A percentile compares a stretch with the other conserved stretches of the same genome.
phyloP scores from a whole-genome alignment of 1,140 invertebrate genomes.

The Zaprionus kolodkinae region DNA sequence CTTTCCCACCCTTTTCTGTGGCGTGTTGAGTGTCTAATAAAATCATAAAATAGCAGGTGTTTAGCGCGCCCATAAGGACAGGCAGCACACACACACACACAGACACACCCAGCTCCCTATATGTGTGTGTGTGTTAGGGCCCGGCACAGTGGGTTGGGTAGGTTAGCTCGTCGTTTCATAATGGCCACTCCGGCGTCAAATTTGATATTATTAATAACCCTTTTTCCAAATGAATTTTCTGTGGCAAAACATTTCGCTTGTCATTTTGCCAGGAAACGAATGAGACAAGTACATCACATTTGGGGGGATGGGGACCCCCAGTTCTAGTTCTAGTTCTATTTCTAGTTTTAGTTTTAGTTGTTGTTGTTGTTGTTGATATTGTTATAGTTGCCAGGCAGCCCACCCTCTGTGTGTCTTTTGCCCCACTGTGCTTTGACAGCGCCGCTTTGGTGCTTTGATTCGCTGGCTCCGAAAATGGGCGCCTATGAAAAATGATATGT shows the following conservation, averaged over 20 bases:
- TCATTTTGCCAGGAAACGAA: slow-evolving; percentile 70
- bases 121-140: too few species aligned
- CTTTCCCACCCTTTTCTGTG: slow-evolving; percentile 40
- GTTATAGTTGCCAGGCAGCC: slow-evolving; percentile 49
- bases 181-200: slow-evolving; percentile 69
- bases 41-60: slow-evolving; percentile 80
- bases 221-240: slow-evolving; percentile 81
- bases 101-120: background rate
- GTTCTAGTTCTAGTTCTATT: slow-evolving; percentile 57
- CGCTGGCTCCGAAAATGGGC: slow-evolving; percentile 42
- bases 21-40: slow-evolving; percentile 79
- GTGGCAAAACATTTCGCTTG: slow-evolving; percentile 79
- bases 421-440: slow-evolving; percentile 61
- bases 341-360: too few species aligned
- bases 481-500: slow-evolving; percentile 75
- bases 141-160: background rate
- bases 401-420: too few species aligned
- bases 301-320: too few species aligned
- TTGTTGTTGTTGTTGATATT: slow-evolving; percentile 51
- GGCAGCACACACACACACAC: background rate
- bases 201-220: slow-evolving; percentile 81
- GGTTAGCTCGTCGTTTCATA: slow-evolving; percentile 17
- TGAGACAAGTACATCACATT: slow-evolving; percentile 66
- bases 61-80: slow-evolving; percentile 60
- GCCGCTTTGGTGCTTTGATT: slow-evolving; percentile 75